A percentile compares a stretch with the other conserved stretches of the same genome.
Conservation (phyloP, 2,797 vertebrate genomes). For the Tragopan temminckii region DNA sequence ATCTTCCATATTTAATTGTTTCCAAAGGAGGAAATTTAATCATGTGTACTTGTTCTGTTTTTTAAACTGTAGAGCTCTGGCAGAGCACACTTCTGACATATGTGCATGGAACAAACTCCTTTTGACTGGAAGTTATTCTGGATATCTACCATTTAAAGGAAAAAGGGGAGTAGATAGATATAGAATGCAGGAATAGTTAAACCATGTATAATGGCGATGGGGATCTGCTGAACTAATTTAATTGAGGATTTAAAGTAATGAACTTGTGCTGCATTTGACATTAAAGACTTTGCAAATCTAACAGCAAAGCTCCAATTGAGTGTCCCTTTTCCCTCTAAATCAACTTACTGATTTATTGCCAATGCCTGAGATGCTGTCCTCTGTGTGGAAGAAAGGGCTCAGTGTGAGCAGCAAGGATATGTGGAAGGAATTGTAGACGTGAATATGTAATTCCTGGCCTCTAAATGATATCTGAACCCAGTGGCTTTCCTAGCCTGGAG, state of each 20-base stretch:
- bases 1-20: constrained; percentile 51
- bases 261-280: background rate
- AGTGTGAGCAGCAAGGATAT: constrained; percentile 39
- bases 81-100: constrained; percentile 32
- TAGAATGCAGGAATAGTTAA: background rate
- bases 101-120: constrained; percentile 2
- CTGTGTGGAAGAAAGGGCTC: constrained; percentile 1
- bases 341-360: constrained; percentile 41
- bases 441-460: constrained; percentile 56
- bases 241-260: background rate
- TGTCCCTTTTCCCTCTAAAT: constrained; percentile 12
- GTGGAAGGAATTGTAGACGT: constrained; percentile 42
- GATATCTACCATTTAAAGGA: background rate
- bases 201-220: background rate
- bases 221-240: background rate
- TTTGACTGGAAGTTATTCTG: background rate
- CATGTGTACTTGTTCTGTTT: constrained; percentile 53
- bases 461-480: background rate
- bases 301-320: constrained; percentile 12
- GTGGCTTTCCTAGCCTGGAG: constrained; percentile 46
- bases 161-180: background rate
- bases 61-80: constrained; percentile 26
- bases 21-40: constrained; percentile 64
- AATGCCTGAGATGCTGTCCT: constrained; percentile 13
- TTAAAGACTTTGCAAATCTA: constrained; percentile 2